These are phyloP conservation scores for Lithodes maja DNA, from an alignment of 2,888 invertebrate genomes.

Conservation along the genomic window DNA sequence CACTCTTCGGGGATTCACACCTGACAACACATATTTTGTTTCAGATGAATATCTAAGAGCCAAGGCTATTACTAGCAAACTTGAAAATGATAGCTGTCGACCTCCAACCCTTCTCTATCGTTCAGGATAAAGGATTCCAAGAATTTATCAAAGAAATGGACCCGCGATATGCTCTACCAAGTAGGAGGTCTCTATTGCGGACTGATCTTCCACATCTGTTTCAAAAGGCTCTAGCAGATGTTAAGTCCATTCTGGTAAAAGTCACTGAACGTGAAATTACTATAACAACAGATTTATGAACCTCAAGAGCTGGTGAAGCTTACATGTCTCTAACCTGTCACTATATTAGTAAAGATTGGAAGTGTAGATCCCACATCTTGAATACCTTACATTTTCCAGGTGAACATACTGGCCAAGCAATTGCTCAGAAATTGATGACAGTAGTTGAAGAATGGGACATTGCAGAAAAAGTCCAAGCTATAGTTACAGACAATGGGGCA, in stretches of 20 bases:
- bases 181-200: conserved; percentile 24
- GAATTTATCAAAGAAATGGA: conserved; percentile 22
- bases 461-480: conserved; percentile 20
- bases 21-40: no score
- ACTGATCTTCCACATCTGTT: conserved; percentile 14
- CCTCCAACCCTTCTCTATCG: conserved; percentile 30
- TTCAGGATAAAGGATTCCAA: conserved; percentile 25
- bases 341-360: conserved; percentile 28
- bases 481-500: conserved; percentile 29
- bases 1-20: no score
- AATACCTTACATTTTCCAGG: conserved; percentile 27
- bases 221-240: conserved; percentile 24
- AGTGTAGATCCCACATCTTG: conserved; percentile 8
- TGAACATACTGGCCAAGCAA: conserved; percentile 19
- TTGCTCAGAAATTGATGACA: conserved; percentile 17
- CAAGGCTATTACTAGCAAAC: conserved; percentile 12
- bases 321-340: conserved; percentile 25
- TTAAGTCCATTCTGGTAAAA: conserved; percentile 13
- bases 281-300: conserved; percentile 25
- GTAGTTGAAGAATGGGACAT: conserved; percentile 21
- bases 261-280: neutral
- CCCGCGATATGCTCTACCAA: conserved; percentile 27
- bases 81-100: conserved; percentile 33
- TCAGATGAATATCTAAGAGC: conserved; percentile 27
- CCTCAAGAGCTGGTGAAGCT: conserved; percentile 21